These are phyloP conservation scores for Hyaena hyaena DNA, from an alignment of 2,113 vertebrate genomes.

Conservation along the genomic window DNA sequence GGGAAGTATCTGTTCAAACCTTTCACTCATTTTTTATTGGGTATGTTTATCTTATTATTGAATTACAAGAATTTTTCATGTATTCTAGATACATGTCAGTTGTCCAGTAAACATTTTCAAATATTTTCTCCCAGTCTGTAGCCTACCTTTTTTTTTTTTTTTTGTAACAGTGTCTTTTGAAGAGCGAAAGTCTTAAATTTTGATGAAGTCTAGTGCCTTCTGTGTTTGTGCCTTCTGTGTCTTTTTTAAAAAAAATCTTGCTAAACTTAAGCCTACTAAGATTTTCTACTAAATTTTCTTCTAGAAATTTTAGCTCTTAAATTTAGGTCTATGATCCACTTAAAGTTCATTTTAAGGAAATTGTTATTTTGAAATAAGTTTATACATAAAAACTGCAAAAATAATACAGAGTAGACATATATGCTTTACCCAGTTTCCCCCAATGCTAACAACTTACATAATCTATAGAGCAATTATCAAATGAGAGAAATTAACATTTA, in stretches of 20 bases:
- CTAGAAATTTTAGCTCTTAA: background rate
- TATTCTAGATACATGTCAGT: background rate
- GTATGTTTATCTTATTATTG: background rate
- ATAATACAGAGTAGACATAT: background rate
- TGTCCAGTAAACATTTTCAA: background rate
- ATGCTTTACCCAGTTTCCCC: background rate
- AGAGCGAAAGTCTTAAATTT: background rate
- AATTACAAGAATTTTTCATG: background rate
- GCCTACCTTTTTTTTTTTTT: background rate
- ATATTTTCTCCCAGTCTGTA: background rate
- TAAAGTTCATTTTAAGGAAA: background rate
- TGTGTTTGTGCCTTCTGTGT: background rate
- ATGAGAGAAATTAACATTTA: background rate
- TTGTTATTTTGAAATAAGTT: background rate
- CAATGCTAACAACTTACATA: background rate
- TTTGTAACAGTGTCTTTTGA: background rate
- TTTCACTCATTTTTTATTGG: background rate
- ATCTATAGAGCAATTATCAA: background rate
- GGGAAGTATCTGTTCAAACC: background rate
- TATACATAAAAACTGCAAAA: background rate
- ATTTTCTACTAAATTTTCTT: slow-evolving; percentile 11
- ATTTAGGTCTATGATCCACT: background rate
- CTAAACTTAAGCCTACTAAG: background rate
- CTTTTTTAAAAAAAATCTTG: background rate
- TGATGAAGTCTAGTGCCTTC: background rate